These are phyloP conservation scores for Aegithalos caudatus DNA, from an alignment of 2,113 vertebrate genomes.

Conservation along the genomic window DNA sequence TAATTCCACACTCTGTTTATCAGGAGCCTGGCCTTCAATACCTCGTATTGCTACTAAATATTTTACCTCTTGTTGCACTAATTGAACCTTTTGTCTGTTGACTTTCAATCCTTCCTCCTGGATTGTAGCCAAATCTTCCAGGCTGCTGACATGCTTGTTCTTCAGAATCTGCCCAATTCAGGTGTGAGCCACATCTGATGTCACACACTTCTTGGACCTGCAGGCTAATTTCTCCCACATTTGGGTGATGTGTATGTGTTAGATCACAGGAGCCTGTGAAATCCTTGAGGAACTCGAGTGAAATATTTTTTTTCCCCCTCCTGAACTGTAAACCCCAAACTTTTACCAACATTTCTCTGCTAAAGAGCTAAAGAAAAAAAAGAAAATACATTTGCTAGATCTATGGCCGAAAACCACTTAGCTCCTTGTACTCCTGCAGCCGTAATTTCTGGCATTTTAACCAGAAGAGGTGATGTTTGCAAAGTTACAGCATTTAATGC, in stretches of 20 bases:
- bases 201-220: not conserved
- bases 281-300: not conserved
- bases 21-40: conserved; percentile 1
- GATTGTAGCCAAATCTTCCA: not conserved
- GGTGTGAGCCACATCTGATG: not conserved
- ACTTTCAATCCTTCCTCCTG: not conserved
- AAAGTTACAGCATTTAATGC: conserved; percentile 20
- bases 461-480: conserved; percentile 39
- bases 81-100: conserved; percentile 46
- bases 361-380: conserved; percentile 5
- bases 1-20: conserved; percentile 42
- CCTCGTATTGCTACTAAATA: not conserved
- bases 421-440: not conserved
- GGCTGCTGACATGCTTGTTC: not conserved
- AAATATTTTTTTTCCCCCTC: not conserved
- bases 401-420: conserved; percentile 19
- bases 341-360: not conserved
- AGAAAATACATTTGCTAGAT: conserved; percentile 18
- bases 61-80: conserved; percentile 51
- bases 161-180: not conserved
- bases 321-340: not conserved
- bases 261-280: not conserved
- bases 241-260: not conserved
- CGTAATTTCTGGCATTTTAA: conserved; percentile 48
- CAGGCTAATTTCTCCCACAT: not conserved